Conservation (phyloP, 1,140 invertebrate genomes). For the Drosophila paulistorum region DNA sequence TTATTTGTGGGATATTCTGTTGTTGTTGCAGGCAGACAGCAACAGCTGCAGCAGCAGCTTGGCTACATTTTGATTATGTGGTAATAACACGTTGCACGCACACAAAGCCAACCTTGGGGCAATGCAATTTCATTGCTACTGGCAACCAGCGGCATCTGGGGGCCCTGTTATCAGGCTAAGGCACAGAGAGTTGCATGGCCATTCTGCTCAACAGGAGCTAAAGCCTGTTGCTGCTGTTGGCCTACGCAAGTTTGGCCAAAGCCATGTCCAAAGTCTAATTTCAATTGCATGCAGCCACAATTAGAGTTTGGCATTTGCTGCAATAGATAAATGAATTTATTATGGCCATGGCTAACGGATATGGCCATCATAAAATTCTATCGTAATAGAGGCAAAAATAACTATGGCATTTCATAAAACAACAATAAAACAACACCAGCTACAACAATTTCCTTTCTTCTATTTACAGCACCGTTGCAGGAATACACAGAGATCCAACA, state of each 20-base stretch:
- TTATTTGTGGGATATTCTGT: conserved; percentile 44
- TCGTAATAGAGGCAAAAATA: conserved; percentile 42
- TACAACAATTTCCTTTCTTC: conserved; percentile 15
- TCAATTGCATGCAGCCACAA: conserved; percentile 70
- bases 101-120: conserved; percentile 46
- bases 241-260: conserved; percentile 48
- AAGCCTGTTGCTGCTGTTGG: not conserved
- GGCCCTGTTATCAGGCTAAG: conserved; percentile 66
- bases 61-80: conserved; percentile 78
- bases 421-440: conserved; percentile 28
- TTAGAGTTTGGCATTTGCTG: conserved; percentile 63
- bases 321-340: conserved; percentile 78
- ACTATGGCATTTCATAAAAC: conserved; percentile 50
- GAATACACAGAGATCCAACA: conserved; percentile 79
- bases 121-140: conserved; percentile 56
- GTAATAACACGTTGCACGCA: conserved; percentile 78
- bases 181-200: conserved; percentile 16
- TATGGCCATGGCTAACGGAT: conserved; percentile 71
- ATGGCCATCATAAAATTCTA: conserved; percentile 65
- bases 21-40: conserved; percentile 11
- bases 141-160: conserved; percentile 33
- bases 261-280: conserved; percentile 51
- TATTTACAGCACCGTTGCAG: conserved; percentile 76
- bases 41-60: conserved; percentile 8
- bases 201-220: conserved; percentile 15